These are phyloP conservation scores for Staurois parvus DNA, from an alignment of 2,797 vertebrate species.

Conservation along the genomic window DNA sequence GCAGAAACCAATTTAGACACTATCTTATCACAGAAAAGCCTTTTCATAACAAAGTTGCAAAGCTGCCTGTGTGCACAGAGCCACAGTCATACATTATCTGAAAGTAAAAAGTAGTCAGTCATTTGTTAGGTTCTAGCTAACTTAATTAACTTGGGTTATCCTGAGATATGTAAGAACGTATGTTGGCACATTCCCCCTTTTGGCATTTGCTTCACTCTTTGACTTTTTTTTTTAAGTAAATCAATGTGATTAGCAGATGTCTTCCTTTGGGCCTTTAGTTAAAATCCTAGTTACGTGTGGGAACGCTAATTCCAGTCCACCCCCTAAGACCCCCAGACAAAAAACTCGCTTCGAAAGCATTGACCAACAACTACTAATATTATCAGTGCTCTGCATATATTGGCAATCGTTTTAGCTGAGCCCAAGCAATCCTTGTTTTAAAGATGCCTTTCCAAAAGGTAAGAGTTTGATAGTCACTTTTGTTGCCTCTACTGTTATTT, in stretches of 20 bases:
- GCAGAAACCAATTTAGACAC: background rate
- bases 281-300: constrained; percentile 72
- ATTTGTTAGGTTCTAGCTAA: background rate
- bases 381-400: constrained; percentile 30
- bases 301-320: constrained; percentile 52
- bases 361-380: constrained; percentile 56
- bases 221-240: constrained; percentile 44
- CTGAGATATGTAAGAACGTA: no score
- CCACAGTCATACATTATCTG: background rate
- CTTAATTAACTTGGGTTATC: no score
- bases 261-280: constrained; percentile 72
- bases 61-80: background rate
- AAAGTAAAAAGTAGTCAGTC: no score
- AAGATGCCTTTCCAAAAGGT: constrained; percentile 65
- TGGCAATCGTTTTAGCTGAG: constrained; percentile 39
- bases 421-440: constrained; percentile 32
- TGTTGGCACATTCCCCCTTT: background rate
- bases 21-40: no score
- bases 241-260: constrained; percentile 73
- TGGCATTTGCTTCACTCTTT: background rate
- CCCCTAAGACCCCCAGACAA: constrained; percentile 42
- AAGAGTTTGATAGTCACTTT: constrained; percentile 31
- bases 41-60: background rate
- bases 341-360: constrained; percentile 57
- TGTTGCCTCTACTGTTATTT: background rate